Evolutionary conservation across 53 echinoderm and acorn worm species (phyloP), one percentile per base, ranked within the genome.

Genomic region (Echinometra lucunter): DNA sequence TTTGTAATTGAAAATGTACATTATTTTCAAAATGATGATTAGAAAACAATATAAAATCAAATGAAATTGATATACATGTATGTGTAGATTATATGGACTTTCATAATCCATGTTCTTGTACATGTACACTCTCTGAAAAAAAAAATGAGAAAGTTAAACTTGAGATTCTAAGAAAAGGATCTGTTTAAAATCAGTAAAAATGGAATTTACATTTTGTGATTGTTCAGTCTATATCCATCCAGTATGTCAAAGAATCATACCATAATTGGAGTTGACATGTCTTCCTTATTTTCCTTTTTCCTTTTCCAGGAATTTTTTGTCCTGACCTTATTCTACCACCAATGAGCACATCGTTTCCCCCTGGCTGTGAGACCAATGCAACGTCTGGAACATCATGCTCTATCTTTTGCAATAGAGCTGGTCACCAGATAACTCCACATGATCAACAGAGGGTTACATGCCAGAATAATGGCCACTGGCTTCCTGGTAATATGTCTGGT

Each of bases 391-490:
- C 57, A 89, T 55, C 58, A 10, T 89, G 89, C 58, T 27, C 53
- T 7, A 32, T 88, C n/a, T 56, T 9, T 23, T 89, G 89, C 12
- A 19, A 56, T 27, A 34, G 35, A 35, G 17, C 34, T 45, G 89
- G 89, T 13, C 27, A 25, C n/a, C 58, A 34, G 53, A 6, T 89
- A 23, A 27, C n/a, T 17, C 89, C 89, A 53, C 35, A 0, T n/a
- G 18, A 45, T 19, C 34, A 4, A 25, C 25, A 49, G 25, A 37
- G 45, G 45, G 27, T 89, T 0, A 30, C 89, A 12, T 89, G 89
- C 28, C 89, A 89, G 35, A 55, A 27, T 4, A 58, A 89, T 28
- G 89, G 89, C 2, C 34, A 28, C 58, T 89, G 88, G 89, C 23
- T 57, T 56, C 89, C 89, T 57, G 58, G 1, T 19, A 28, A 89